Percentiles rank a stretch among this genome's conserved stretches.
These are phyloP conservation scores for Ciconia stormi DNA, from an alignment of 2,113 vertebrate genomes.

Conservation along the genomic window DNA sequence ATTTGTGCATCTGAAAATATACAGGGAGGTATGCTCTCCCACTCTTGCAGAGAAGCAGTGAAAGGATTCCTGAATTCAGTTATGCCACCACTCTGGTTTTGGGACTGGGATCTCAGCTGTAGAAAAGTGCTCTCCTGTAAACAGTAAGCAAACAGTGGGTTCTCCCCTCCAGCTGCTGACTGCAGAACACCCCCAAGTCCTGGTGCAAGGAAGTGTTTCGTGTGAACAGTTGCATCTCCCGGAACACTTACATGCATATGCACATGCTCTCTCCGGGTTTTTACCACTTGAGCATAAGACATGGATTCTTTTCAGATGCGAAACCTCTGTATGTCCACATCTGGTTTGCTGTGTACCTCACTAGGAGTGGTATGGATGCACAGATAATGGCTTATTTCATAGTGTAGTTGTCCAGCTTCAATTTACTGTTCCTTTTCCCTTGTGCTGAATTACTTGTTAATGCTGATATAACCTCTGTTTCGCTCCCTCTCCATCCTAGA, in stretches of 20 bases:
- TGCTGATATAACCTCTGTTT: background rate
- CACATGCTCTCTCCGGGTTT: background rate
- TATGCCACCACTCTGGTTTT: background rate
- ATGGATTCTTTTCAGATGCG: background rate
- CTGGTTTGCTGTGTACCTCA: background rate
- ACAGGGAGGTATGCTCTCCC: background rate
- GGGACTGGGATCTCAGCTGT: fast-evolving
- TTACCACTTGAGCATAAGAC: background rate
- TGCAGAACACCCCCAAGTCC: background rate
- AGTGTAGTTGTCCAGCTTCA: background rate
- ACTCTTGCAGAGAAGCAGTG: background rate
- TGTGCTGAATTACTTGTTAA: background rate
- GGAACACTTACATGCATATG: background rate
- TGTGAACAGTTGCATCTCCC: background rate
- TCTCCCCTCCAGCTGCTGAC: background rate
- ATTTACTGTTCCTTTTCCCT: background rate
- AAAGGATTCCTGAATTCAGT: background rate
- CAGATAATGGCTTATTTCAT: background rate
- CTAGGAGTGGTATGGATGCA: background rate
- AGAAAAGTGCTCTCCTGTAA: background rate
- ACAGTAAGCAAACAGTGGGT: background rate
- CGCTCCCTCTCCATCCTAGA: background rate
- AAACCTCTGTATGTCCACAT: background rate
- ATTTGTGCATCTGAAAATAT: background rate
- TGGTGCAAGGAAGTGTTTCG: background rate